A percentile compares a stretch with the other conserved stretches of the same genome.
Conservation (phyloP, 2,797 vertebrate species). For the Dendrocincla tyrannina region DNA sequence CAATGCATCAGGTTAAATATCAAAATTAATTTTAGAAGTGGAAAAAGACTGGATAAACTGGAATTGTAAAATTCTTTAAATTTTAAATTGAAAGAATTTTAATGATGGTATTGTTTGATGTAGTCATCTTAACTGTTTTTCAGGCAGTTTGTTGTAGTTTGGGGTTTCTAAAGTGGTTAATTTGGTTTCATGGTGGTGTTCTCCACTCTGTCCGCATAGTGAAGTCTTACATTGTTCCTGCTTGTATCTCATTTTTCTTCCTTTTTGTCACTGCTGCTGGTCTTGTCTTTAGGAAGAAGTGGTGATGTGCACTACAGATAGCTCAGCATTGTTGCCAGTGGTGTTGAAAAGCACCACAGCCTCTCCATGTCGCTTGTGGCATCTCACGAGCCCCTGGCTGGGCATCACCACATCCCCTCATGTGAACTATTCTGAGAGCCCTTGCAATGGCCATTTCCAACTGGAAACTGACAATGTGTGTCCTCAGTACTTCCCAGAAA, state of each 20-base stretch:
- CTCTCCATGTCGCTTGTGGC: accelerated
- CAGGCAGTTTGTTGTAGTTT: background rate
- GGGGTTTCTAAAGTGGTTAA: background rate
- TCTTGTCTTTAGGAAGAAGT: background rate
- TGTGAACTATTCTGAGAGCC: background rate
- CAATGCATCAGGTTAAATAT: background rate
- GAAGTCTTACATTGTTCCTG: background rate
- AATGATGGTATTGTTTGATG: background rate
- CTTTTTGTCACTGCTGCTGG: background rate
- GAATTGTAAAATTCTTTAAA: background rate
- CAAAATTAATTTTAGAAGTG: background rate
- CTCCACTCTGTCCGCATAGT: background rate
- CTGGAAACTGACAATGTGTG: background rate
- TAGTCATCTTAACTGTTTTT: background rate
- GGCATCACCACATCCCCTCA: background rate
- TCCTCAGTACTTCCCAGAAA: background rate
- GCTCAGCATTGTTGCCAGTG: background rate
- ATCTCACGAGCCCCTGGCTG: background rate
- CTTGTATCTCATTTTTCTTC: background rate
- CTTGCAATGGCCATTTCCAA: background rate
- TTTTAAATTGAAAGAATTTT: background rate
- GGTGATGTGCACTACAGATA: background rate
- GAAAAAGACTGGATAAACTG: background rate
- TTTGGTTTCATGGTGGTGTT: background rate
- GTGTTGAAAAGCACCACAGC: background rate